Conservation (phyloP, 2,888 invertebrate species). For the Agriopis aurantiaria region DNA sequence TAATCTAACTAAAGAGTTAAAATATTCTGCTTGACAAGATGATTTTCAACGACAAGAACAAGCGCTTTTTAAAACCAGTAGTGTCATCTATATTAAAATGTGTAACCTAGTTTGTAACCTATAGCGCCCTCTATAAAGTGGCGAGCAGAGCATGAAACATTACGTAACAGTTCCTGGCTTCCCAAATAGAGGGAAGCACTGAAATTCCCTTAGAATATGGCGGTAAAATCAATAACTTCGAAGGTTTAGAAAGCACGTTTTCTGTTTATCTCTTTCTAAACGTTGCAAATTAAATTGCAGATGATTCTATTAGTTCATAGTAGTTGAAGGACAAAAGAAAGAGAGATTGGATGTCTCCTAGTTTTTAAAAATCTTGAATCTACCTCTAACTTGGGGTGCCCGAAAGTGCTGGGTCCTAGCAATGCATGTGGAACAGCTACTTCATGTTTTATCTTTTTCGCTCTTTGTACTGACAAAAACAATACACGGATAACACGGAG, state of each 20-base stretch:
- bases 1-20: neutral
- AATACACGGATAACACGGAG: too few species aligned
- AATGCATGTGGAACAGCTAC: too few species aligned
- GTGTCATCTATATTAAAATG: slow-evolving; percentile 34
- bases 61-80: slow-evolving; percentile 26
- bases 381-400: too few species aligned
- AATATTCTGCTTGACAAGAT: neutral
- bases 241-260: neutral
- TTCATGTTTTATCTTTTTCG: too few species aligned
- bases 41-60: neutral
- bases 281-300: too few species aligned
- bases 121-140: slow-evolving; percentile 29
- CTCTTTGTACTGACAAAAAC: too few species aligned
- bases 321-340: too few species aligned
- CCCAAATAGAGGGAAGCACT: slow-evolving; percentile 42
- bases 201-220: slow-evolving; percentile 24
- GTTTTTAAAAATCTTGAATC: too few species aligned
- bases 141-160: slow-evolving; percentile 1
- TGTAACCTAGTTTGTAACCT: neutral
- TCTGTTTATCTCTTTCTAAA: neutral
- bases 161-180: slow-evolving; percentile 34
- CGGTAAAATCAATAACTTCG: slow-evolving; percentile 41
- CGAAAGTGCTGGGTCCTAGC: too few species aligned
- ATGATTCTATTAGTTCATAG: too few species aligned
- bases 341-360: too few species aligned